These are phyloP conservation scores for Philypnodon macrostomus DNA, from an alignment of 2,797 vertebrate species.

Conservation along the genomic window DNA sequence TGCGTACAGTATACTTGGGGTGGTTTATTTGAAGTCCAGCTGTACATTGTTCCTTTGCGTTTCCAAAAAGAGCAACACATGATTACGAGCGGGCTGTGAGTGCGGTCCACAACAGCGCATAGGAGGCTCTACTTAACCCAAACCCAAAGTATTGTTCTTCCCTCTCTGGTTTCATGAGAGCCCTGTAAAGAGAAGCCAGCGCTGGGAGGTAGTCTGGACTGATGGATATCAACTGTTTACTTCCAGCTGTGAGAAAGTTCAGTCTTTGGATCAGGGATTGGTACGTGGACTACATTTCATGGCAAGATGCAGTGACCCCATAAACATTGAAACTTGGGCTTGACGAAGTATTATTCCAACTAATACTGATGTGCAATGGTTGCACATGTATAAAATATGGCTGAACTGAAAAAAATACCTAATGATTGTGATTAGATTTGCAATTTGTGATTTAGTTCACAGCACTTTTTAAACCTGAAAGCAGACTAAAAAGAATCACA, in stretches of 20 bases:
- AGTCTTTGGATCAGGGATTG: conserved; percentile 14
- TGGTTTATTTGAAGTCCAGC: conserved; percentile 37
- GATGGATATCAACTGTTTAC: conserved; percentile 4
- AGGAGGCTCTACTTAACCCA: conserved; percentile 61
- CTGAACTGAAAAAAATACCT: too few relatives aligned
- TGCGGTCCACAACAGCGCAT: conserved; percentile 51
- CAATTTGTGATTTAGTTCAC: too few relatives aligned
- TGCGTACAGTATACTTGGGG: conserved; percentile 13
- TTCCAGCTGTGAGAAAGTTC: conserved; percentile 11
- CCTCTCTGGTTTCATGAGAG: conserved; percentile 49
- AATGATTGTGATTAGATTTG: too few relatives aligned
- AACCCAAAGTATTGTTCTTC: conserved; percentile 74
- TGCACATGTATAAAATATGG: too few relatives aligned
- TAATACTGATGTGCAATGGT: too few relatives aligned
- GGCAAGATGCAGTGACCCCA: too few relatives aligned
- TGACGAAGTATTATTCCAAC: too few relatives aligned
- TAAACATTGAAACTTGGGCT: too few relatives aligned
- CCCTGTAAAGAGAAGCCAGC: conserved; percentile 29
- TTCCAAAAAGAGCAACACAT: conserved; percentile 53
- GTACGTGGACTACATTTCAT: too few relatives aligned
- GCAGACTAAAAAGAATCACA: too few relatives aligned
- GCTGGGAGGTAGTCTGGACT: conserved; percentile 7
- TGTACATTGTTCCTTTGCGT: conserved; percentile 41
- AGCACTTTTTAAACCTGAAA: too few relatives aligned
- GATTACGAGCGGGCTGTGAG: conserved; percentile 47